Evolutionary conservation across 2,888 invertebrate species (phyloP).

Genomic region (Ceramica pisi): DNA sequence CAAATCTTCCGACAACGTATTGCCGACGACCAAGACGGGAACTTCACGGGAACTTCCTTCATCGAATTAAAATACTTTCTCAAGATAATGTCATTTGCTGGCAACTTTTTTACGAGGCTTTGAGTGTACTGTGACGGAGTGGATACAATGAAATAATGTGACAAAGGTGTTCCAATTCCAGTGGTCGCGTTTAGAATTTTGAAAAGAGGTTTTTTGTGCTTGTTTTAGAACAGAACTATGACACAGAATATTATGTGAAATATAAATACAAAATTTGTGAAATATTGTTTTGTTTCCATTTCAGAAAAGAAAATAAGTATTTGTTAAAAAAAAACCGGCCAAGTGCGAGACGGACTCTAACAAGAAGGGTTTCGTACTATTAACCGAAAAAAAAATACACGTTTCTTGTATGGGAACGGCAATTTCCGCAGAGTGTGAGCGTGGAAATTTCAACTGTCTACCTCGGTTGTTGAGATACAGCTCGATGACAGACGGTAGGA

Average conservation of each 20-base stretch:
- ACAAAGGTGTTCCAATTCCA: slow-evolving; percentile 37
- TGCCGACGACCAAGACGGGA: slow-evolving; percentile 75
- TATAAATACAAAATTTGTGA: neutral
- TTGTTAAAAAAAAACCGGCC: too few relatives aligned
- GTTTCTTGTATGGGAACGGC: too few relatives aligned
- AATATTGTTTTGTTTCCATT: neutral
- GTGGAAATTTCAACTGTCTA: too few relatives aligned
- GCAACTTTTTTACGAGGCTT: slow-evolving; percentile 73
- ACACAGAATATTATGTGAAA: neutral
- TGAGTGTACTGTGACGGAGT: slow-evolving; percentile 49
- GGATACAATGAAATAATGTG: slow-evolving; percentile 56
- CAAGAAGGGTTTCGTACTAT: too few relatives aligned
- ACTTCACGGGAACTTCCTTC: slow-evolving; percentile 79
- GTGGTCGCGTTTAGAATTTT: slow-evolving; percentile 28
- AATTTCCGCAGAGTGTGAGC: too few relatives aligned
- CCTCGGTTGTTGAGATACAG: too few relatives aligned
- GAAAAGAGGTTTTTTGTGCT: neutral
- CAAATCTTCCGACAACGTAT: slow-evolving; percentile 86
- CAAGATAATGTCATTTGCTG: slow-evolving; percentile 80
- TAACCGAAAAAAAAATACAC: too few relatives aligned
- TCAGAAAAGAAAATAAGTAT: neutral
- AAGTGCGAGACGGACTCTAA: too few relatives aligned
- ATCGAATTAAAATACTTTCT: slow-evolving; percentile 87
- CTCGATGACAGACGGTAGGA: too few relatives aligned
- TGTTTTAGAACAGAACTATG: slow-evolving; percentile 9